Evolutionary conservation across 2,888 invertebrate species (phyloP).

Genomic region (Dendrolimus pini): DNA sequence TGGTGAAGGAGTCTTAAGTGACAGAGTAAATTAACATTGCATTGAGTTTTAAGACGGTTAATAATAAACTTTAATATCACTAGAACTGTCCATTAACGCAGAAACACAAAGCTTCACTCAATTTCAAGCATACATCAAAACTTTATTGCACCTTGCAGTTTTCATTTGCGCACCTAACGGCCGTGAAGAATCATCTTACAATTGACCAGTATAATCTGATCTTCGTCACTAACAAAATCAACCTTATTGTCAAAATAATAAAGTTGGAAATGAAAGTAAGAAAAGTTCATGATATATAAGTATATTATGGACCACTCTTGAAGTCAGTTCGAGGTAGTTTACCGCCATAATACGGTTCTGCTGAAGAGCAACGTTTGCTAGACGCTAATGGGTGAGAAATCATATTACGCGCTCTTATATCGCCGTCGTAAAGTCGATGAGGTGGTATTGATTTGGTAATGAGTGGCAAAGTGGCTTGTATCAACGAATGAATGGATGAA

Average conservation of each 20-base stretch:
- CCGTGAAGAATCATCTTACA: constrained; percentile 44
- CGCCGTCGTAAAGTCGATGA: neutral
- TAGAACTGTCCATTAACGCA: too few relatives aligned
- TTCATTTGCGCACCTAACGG: constrained; percentile 48
- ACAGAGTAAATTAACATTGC: too few relatives aligned
- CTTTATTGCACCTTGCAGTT: constrained; percentile 41
- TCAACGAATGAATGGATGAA: too few relatives aligned
- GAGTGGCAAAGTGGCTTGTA: too few relatives aligned
- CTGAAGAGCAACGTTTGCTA: neutral
- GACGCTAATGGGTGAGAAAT: neutral
- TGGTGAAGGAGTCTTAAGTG: too few relatives aligned
- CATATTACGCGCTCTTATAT: neutral
- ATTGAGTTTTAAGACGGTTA: too few relatives aligned
- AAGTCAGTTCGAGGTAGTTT: neutral
- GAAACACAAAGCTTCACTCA: constrained; percentile 4
- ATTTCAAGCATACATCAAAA: constrained; percentile 7
- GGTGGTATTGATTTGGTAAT: neutral
- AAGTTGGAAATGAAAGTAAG: neutral
- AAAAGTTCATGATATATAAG: neutral
- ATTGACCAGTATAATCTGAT: neutral
- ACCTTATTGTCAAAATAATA: neutral
- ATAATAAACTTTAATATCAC: too few relatives aligned
- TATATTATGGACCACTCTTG: neutral
- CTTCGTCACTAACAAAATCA: neutral
- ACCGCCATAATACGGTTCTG: neutral